Conservation (phyloP, 2,113 vertebrate species). For the Rhinoderma darwinii region DNA sequence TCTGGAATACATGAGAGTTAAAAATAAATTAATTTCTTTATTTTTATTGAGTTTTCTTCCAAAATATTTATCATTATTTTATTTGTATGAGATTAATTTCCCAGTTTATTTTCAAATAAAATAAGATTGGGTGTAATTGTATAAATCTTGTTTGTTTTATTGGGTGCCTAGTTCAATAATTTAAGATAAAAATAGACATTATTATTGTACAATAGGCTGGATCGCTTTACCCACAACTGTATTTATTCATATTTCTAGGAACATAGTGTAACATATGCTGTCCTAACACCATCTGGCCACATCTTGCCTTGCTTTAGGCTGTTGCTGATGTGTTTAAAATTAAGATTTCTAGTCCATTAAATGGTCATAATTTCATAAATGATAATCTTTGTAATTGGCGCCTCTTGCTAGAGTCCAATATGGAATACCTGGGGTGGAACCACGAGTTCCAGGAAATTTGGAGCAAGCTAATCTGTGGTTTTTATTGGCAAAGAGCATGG, state of each 20-base stretch:
- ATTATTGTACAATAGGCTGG: not conserved
- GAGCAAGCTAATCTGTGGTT: not conserved
- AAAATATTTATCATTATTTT: not conserved
- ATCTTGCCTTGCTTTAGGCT: not conserved
- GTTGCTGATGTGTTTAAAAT: not conserved
- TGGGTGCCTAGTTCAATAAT: not conserved
- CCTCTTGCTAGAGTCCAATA: not conserved
- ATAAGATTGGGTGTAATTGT: not conserved
- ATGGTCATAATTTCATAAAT: not conserved
- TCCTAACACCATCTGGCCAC: conserved; percentile 45
- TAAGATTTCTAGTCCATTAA: not conserved
- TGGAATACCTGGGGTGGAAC: not conserved
- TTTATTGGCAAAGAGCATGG: not conserved
- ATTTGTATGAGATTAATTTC: not conserved
- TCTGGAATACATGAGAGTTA: not conserved
- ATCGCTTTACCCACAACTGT: conserved; percentile 9
- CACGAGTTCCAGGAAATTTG: not conserved
- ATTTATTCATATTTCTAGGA: conserved; percentile 44
- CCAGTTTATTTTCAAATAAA: not conserved
- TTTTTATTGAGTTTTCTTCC: not conserved
- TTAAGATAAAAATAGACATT: not conserved
- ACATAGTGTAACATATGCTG: conserved; percentile 42
- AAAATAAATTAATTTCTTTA: not conserved
- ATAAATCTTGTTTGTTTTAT: not conserved
- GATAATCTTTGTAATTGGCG: not conserved